Evolutionary conservation across 2,797 vertebrate species (phyloP), one percentile per base, ranked within the genome.

Genomic region (Protonibea diacanthus): DNA sequence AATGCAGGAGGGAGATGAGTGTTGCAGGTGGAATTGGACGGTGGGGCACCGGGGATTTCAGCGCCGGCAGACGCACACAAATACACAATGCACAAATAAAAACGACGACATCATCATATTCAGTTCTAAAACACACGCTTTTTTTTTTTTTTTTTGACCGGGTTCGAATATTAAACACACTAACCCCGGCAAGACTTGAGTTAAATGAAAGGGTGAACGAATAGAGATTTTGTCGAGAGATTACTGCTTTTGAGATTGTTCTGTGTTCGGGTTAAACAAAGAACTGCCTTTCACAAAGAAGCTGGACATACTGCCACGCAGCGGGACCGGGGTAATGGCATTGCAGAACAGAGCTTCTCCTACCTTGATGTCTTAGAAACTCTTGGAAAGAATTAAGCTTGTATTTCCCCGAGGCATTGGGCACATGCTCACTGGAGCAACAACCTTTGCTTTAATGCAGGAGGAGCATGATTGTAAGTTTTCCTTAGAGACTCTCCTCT

Each of bases 401-500:
- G 89, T 86, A 92, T 93, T 93, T 92, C 90, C 91, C 92, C 9
- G 49, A 90, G 91, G 92, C 78, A 77, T 81, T 62, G 74, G 84
- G 86, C 87, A 90, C 88, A 86, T 90, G 88, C 88, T 92, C 91
- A 89, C 83, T 90, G 88, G 88, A 91, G 91, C 92, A 92, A 90
- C 88, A 92, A 90, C 89, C 91, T 92, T 91, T 92, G 85, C 89
- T 91, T 94, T 91, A 93, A 92, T 92, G 88, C 89, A 84, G 86
- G 75, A 91, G 86, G 87, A 92, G 92, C 87, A 87, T 88, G 89
- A 94, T 91, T 91, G 90, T 91, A 88, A 91, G 88, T 92, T 92
- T 91, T 84, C 91, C 91, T 88, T 21, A 1, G 92, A 92, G 92
- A 89, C 86, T 62, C 79, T 74, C 63, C 87, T 90, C 85, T 86